These are phyloP conservation scores for Mixornis gularis DNA, from an alignment of 2,113 vertebrate genomes.

Conservation along the genomic window DNA sequence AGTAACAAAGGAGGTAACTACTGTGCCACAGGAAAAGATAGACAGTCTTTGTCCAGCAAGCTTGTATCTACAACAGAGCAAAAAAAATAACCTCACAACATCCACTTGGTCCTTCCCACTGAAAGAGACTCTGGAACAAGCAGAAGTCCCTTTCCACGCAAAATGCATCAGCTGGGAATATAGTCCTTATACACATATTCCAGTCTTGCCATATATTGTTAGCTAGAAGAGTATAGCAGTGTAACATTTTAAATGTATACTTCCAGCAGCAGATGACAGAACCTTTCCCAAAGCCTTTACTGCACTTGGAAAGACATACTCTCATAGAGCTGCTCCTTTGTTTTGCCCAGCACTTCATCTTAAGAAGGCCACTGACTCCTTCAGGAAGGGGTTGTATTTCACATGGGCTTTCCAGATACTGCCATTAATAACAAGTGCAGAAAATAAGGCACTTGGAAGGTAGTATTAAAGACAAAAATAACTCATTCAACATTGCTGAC, in stretches of 20 bases:
- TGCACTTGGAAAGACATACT: background rate
- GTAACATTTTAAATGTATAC: background rate
- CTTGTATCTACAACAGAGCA: background rate
- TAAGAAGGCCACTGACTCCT: background rate
- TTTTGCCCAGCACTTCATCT: background rate
- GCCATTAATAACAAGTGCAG: background rate
- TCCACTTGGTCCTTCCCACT: background rate
- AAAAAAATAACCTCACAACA: background rate
- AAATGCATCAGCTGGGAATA: background rate
- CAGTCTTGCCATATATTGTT: background rate
- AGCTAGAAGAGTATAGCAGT: background rate
- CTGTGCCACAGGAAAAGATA: background rate
- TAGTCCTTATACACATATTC: background rate
- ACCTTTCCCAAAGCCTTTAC: background rate
- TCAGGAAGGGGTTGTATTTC: background rate
- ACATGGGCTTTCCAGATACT: background rate
- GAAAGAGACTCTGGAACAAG: background rate
- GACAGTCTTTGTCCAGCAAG: background rate
- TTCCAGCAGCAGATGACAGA: background rate
- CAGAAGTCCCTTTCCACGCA: background rate
- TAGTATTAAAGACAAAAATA: background rate
- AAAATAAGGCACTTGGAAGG: background rate
- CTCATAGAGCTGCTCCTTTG: fast-evolving
- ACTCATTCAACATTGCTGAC: background rate
- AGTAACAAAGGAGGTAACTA: background rate